Evolutionary conservation across 2,797 vertebrate genomes (phyloP).

Genomic region (Apodemus agrarius): DNA sequence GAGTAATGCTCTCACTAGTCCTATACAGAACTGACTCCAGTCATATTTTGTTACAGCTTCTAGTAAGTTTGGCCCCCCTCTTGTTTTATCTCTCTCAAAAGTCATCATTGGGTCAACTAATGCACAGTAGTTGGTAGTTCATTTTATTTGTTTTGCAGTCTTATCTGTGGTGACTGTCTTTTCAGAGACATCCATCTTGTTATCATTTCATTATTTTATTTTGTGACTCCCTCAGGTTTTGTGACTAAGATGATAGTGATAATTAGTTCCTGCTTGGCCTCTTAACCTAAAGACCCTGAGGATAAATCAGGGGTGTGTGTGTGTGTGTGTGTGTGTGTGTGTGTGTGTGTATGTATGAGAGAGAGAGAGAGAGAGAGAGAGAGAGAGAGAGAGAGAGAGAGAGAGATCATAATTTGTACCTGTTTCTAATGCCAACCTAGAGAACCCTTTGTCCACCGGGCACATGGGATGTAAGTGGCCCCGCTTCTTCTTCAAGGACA

Average conservation of each 20-base stretch:
- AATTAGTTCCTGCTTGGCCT: background rate
- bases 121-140: background rate
- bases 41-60: background rate
- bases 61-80: background rate
- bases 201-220: background rate
- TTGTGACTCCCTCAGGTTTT: background rate
- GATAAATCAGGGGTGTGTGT: background rate
- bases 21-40: background rate
- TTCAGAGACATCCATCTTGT: background rate
- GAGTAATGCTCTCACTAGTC: background rate
- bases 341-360: background rate
- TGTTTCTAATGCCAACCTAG: background rate
- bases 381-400: background rate
- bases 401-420: constrained; percentile 44
- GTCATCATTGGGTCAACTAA: background rate
- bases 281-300: background rate
- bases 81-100: background rate
- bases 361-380: background rate
- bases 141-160: background rate
- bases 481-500: background rate
- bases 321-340: background rate
- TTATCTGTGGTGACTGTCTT: background rate
- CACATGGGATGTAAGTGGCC: background rate
- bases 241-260: background rate
- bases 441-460: background rate